A percentile compares a stretch with the other conserved stretches of the same genome.
Conservation (phyloP, 2,888 invertebrate genomes). For the Hoplodrina blanda region DNA sequence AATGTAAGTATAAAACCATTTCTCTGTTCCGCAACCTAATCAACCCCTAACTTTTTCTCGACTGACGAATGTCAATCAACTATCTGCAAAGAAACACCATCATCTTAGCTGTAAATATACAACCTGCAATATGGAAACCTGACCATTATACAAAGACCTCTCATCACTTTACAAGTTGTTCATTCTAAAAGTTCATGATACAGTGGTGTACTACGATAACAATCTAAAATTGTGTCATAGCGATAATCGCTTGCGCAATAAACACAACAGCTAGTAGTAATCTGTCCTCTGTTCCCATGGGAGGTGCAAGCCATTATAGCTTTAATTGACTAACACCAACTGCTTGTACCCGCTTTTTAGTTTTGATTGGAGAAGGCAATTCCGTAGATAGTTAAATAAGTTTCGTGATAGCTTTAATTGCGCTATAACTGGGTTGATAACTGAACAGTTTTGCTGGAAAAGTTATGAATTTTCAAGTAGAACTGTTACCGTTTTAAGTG, state of each 20-base stretch:
- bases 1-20: not conserved
- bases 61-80: constrained; percentile 33
- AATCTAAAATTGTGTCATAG: constrained; percentile 82
- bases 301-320: constrained; percentile 78
- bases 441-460: constrained; percentile 24
- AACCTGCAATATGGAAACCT: constrained; percentile 27
- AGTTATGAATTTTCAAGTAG: constrained; percentile 17
- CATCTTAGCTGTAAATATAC: constrained; percentile 50
- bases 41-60: constrained; percentile 15
- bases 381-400: constrained; percentile 42
- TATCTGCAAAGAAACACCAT: constrained; percentile 45
- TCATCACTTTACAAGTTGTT: constrained; percentile 13
- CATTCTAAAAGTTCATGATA: constrained; percentile 58
- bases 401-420: constrained; percentile 51
- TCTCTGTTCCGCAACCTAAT: not conserved
- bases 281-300: constrained; percentile 80
- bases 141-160: constrained; percentile 24
- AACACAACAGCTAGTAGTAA: constrained; percentile 69
- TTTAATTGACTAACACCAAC: constrained; percentile 73
- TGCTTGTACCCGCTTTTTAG: constrained; percentile 40
- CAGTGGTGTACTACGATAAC: constrained; percentile 55
- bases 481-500: constrained; percentile 16
- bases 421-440: constrained; percentile 22
- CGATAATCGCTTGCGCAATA: constrained; percentile 84
- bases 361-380: constrained; percentile 54